Evolutionary conservation across 1,140 invertebrate genomes (phyloP).

Genomic region (Bombus sibiricus): DNA sequence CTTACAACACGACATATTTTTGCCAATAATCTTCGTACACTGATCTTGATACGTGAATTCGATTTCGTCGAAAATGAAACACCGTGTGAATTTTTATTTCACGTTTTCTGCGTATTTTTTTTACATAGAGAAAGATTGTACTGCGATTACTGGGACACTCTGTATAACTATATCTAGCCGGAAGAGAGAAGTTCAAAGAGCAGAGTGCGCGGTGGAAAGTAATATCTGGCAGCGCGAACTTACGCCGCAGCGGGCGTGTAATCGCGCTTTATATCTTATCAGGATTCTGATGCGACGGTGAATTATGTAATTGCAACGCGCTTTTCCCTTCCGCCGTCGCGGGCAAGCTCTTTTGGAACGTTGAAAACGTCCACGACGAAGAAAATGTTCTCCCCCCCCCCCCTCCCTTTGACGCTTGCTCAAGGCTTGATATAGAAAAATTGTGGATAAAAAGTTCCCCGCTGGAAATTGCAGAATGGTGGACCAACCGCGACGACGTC

Average conservation of each 20-base stretch:
- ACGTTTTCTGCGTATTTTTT: neutral
- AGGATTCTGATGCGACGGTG: conserved; percentile 46
- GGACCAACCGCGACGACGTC: neutral
- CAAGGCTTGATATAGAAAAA: conserved; percentile 26
- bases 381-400: conserved; percentile 21
- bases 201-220: conserved; percentile 28
- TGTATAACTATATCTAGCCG: neutral
- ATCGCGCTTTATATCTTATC: conserved; percentile 51
- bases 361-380: conserved; percentile 7
- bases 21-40: too few relatives aligned
- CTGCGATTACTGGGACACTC: neutral
- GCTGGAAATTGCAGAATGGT: conserved; percentile 28
- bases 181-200: conserved; percentile 20
- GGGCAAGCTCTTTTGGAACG: neutral
- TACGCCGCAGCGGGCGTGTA: conserved; percentile 25
- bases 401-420: conserved; percentile 15
- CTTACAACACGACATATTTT: too few relatives aligned
- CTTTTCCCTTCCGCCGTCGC: neutral
- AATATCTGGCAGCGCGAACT: conserved; percentile 37
- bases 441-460: conserved; percentile 20
- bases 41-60: too few relatives aligned
- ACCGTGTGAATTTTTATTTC: neutral
- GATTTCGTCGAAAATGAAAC: neutral
- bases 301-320: conserved; percentile 50
- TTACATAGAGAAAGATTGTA: neutral